Evolutionary conservation across 1,140 invertebrate genomes (phyloP), one percentile per base, ranked within the genome.

Genomic region (Helicoverpa armigera): DNA sequence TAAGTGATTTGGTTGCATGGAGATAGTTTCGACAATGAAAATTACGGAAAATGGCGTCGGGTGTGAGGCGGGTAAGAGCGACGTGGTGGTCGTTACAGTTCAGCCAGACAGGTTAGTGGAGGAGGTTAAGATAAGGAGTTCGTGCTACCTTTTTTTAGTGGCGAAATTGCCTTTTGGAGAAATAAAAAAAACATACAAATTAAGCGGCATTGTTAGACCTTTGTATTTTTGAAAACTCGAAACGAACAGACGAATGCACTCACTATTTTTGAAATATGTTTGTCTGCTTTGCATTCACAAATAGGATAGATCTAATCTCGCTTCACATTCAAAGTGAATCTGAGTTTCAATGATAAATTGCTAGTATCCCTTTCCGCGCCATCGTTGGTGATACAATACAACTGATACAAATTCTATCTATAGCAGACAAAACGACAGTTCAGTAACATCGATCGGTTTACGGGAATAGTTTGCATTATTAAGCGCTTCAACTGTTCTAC

Each of bases 41-140:
- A 93, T 93, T 23, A 92, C 91, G 23, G 92, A 93, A 78, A 0
- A 89, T 31, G 48, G 48, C n/a, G 18, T 77, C 12, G 74, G 35
- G 35, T 43, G 35, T 43, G 35, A 43, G 35, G 35, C 18, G 16
- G 53, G 9, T 48, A 63, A 43, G 10, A 63, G 31, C 14, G 65
- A 69, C 12, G 65, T 16, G 65, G 65, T 50, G 16, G 65, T 69
- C 63, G 29, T 67, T 69, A 69, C 65, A 18, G 16, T 69, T 13
- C 65, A 43, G 16, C 65, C 65, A 18, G 65, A 69, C 18, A 69
- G 65, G 65, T 69, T 50, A 50, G 65, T 69, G 35, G 18, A 69
- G 63, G 56, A 60, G 3, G 0, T 61, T 12, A 61, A 61, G 23
- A 61, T 61, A 61, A 61, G 23, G 12, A 3, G 14, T 29, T 12